Evolutionary conservation across 2,797 vertebrate species (phyloP).

Genomic region (Eurystomus glaucurus): DNA sequence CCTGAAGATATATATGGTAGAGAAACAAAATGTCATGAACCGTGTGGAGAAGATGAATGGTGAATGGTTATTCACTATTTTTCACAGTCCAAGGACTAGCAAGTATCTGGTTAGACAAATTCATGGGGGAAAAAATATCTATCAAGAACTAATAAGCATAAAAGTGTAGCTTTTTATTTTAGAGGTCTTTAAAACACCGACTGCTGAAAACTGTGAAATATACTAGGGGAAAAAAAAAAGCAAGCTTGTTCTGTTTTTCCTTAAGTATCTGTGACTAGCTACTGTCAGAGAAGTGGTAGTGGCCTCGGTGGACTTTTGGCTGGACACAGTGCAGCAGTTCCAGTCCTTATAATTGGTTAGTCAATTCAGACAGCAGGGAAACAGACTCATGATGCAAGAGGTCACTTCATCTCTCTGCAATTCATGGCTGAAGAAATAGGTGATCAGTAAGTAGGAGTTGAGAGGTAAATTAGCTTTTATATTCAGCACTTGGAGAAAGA

Average conservation of each 20-base stretch:
- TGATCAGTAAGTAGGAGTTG: conserved; percentile 6
- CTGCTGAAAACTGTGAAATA: conserved; percentile 19
- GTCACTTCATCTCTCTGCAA: conserved; percentile 13
- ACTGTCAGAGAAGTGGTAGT: neutral
- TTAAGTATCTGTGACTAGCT: neutral
- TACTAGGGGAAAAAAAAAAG: neutral
- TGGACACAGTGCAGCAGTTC: neutral
- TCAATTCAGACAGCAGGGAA: conserved; percentile 51
- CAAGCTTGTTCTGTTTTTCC: neutral
- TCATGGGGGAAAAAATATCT: neutral
- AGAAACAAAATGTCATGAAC: neutral
- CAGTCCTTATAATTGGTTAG: conserved; percentile 49
- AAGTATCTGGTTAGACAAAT: neutral
- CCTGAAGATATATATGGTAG: neutral
- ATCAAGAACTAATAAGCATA: neutral
- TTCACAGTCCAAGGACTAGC: neutral
- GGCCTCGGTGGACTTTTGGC: neutral
- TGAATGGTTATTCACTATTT: neutral
- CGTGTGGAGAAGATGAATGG: neutral
- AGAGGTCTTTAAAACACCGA: neutral
- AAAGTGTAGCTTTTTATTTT: neutral
- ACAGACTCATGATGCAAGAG: conserved; percentile 43
- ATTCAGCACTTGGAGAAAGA: conserved; percentile 8
- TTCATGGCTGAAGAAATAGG: conserved; percentile 30
- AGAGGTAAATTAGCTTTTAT: conserved; percentile 51